Conservation (phyloP, 1,140 invertebrate genomes). For the Habropoda laboriosa region DNA sequence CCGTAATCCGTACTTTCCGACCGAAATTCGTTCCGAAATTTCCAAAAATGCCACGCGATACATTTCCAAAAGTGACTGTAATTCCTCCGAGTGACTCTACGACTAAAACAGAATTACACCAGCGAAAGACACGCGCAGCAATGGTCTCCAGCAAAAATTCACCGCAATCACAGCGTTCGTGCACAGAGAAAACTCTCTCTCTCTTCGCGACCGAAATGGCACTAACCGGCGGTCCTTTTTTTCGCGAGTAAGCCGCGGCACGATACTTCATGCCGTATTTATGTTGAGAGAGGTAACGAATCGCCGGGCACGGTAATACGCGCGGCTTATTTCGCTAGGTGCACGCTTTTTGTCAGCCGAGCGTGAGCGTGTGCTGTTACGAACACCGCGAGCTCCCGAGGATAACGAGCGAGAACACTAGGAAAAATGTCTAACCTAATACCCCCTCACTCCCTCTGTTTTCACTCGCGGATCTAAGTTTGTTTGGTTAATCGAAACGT, state of each 20-base stretch:
- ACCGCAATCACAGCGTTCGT: neutral
- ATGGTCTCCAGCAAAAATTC: conserved; percentile 10
- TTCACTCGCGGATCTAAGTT: neutral
- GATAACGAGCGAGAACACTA: conserved; percentile 20
- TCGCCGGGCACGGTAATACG: conserved; percentile 10
- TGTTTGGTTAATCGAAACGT: neutral
- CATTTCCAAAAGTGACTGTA: neutral
- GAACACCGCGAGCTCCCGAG: conserved; percentile 10
- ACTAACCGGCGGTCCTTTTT: neutral
- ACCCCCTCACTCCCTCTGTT: neutral
- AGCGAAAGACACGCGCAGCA: neutral
- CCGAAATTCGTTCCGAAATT: too few species aligned
- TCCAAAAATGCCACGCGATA: too few species aligned
- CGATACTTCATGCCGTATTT: conserved; percentile 19
- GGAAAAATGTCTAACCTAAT: neutral
- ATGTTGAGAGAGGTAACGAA: conserved; percentile 19
- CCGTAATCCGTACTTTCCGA: too few species aligned
- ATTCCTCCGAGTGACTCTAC: too few species aligned
- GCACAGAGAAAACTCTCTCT: neutral
- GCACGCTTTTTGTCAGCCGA: conserved; percentile 14
- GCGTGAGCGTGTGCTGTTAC: neutral
- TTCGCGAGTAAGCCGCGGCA: neutral
- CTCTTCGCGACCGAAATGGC: neutral
- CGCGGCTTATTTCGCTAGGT: conserved; percentile 17
- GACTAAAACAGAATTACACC: neutral